phyloP scores from a whole-genome alignment of 2,797 vertebrate species.

The Stomatorhinus walkeri region DNA sequence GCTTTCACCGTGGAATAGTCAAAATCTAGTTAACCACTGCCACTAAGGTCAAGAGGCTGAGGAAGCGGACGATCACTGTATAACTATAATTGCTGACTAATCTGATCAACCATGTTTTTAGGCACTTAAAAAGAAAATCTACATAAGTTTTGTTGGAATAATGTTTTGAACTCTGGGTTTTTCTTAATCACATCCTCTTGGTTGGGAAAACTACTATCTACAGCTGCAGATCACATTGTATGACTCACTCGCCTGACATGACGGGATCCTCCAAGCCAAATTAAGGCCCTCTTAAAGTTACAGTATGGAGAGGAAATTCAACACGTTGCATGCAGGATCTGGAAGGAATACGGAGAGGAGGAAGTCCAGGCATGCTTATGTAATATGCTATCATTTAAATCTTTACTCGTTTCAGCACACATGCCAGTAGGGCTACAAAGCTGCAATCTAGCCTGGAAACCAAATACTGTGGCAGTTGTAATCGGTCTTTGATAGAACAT shows the following conservation, averaged over 20 bases:
- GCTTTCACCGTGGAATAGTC: not conserved
- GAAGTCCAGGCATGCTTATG: not conserved
- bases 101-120: not conserved
- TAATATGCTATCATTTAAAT: conserved; percentile 3
- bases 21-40: not conserved
- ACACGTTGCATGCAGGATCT: not conserved
- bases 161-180: not conserved
- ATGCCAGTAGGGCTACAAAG: not conserved
- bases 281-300: conserved; percentile 9
- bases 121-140: not conserved
- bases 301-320: not conserved
- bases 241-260: not conserved
- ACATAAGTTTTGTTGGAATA: not conserved
- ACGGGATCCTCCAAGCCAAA: not conserved
- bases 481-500: not conserved
- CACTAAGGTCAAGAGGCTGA: not conserved
- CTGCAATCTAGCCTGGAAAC: not conserved
- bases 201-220: not conserved
- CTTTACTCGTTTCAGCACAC: not conserved
- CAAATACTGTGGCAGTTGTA: not conserved
- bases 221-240: not conserved
- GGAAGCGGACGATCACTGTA: not conserved
- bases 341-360: not conserved
- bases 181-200: not conserved
- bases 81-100: not conserved